Base-by-base conservation (phyloP, 2,113 vertebrate genomes). In the Chaetura pelagica region DNA sequence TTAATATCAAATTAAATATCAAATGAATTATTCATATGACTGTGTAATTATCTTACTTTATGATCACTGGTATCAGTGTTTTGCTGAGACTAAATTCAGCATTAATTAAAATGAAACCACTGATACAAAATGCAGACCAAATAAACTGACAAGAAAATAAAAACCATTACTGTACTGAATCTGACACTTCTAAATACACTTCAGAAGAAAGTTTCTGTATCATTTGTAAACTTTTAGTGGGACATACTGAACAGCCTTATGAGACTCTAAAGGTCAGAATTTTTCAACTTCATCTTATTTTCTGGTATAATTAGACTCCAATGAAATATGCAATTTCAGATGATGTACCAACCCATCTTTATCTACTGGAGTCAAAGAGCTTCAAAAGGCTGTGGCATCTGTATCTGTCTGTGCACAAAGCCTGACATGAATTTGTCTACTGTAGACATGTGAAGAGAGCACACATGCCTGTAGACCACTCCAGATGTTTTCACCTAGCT, bases 381-480 rank as follows among this genome's bases (percentile, higher is more conserved):
- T 87, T 57, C 21, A 20, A 66, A 95, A 46, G 24, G 29, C 35
- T 4, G 21, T 9, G n/a, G 49, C 58, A 78, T 22, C 66, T 55
- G 34, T 29, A 34, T 16, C 11, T 4, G 4, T 15, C 26, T 1
- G 3, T 32, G 38, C 22, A 30, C 30, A 26, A 46, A 59, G 34
- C 3, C 6, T 55, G 51, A 63, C 13, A 35, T 16, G 0, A 1
- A 5, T 66, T 6, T 54, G 51, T 27, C 30, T 68, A 5, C 44
- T 42, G 9, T 2, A 82, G 44, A 69, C 79, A 69, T 15, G 6
- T 1, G 59, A 74, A 6, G 59, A 66, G 51, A 49, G 66, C 68
- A n/a, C 71, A 61, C 7, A 1, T 4, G 14, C 19, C 49, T 38
- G 4, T 6, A 6, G 7, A 3, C 26, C 54, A 7, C 0, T 22